Base-by-base conservation (phyloP, 2,888 invertebrate genomes). In the Sminthurides aquaticus region DNA sequence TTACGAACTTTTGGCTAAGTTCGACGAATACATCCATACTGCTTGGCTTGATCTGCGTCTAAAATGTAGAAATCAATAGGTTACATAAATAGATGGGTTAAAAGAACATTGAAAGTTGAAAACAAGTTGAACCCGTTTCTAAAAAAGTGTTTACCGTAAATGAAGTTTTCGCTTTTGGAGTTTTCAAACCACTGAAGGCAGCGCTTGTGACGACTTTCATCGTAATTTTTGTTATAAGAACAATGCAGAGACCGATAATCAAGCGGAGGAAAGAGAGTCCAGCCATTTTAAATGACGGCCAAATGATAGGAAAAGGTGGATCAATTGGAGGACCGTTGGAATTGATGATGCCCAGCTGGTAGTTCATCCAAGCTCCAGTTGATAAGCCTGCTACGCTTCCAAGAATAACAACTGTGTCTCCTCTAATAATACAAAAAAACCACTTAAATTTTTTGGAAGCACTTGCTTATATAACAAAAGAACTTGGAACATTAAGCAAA, bases 361-460 rank as follows among this genome's bases (percentile, higher is more conserved):
- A 91, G 80, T 90, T 90, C 49, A 88, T 80, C 93, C 92, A 93
- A 3, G 90, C 85, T 24, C 91, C 93, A 1, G 85, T 78, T 57
- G 87, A 84, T 68, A 91, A 83, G 59, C 93, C 93, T 1, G 86
- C 84, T 71, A 87, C 87, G 3, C 90, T 89, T 62, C 89, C 90
- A 71, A 93, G 83, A 72, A 93, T 88, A 84, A 91, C 88, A 1
- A 91, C 86, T 0, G 94, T 94, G 79, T 95, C 94, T 26, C 92
- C 91, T 76, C 94, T 90, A 80, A 29, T 55, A 57, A 26, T 20
- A 43, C 5, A n/a, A 57, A 24, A 57, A 20, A 56, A 20, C 20
- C 27, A 5, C n/a, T 8, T 61, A 43, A 18, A 43, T 43, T 11
- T 18, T 11, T 11, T 43, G 43, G 18, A 8, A 43, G 8, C 18